These are phyloP conservation scores for Argyresthia goedartella DNA, from an alignment of 2,888 invertebrate species.

Conservation along the genomic window DNA sequence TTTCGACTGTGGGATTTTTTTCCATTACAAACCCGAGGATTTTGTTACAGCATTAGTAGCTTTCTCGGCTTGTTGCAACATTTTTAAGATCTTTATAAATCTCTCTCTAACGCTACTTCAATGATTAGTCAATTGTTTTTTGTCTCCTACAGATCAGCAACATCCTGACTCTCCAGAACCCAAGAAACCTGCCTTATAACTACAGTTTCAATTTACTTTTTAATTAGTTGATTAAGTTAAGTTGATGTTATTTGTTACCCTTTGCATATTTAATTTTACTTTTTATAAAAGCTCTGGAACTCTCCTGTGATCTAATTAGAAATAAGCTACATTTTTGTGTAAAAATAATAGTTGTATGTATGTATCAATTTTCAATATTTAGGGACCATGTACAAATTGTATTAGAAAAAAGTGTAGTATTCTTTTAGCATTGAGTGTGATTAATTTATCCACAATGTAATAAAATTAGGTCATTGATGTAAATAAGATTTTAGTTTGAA, in stretches of 20 bases:
- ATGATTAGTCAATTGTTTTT: not conserved
- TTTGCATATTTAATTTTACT: constrained; percentile 25
- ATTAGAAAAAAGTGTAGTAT: not conserved
- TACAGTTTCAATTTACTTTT: constrained; percentile 27
- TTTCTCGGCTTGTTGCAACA: too few relatives aligned
- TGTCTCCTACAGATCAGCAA: constrained; percentile 37
- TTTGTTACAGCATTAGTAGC: too few relatives aligned
- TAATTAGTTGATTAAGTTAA: constrained; percentile 24
- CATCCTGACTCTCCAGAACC: constrained; percentile 64
- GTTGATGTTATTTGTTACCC: constrained; percentile 37
- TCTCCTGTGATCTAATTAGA: constrained; percentile 63
- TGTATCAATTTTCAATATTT: constrained; percentile 2
- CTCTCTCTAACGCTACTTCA: too few relatives aligned
- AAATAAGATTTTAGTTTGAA: constrained; percentile 3
- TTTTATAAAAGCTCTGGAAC: constrained; percentile 57
- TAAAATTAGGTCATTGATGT: constrained; percentile 2
- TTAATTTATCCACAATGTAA: not conserved
- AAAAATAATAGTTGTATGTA: constrained; percentile 19
- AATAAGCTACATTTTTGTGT: constrained; percentile 28
- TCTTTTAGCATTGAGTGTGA: constrained; percentile 3
- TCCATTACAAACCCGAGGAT: too few relatives aligned
- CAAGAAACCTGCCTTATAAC: constrained; percentile 66
- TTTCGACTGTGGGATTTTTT: too few relatives aligned
- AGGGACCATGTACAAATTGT: constrained; percentile 4
- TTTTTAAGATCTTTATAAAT: too few relatives aligned